Percentiles rank a stretch among this genome's conserved stretches.
Evolutionary conservation across 2,888 invertebrate species (phyloP).

Genomic region (Lissocephala sabroskyi): DNA sequence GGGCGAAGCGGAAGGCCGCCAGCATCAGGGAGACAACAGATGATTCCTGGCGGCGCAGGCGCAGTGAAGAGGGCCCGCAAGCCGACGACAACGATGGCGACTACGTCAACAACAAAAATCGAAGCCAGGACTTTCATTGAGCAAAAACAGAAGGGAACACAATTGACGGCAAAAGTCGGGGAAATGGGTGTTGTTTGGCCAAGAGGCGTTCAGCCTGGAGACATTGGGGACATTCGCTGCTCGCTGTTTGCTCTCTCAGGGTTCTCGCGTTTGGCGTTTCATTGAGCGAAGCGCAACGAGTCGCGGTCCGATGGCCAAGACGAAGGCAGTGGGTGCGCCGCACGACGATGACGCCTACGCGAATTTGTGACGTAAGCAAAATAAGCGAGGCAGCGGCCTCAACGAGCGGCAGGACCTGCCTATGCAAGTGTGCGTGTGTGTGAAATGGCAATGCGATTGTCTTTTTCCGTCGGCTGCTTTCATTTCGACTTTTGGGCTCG

Average conservation of each 20-base stretch:
- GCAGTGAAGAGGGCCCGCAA: conserved; percentile 19
- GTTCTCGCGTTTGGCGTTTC: conserved; percentile 10
- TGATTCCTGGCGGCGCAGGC: conserved; percentile 42
- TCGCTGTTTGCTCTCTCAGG: conserved; percentile 26
- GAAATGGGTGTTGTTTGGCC: conserved; percentile 40
- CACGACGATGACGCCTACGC: conserved; percentile 72
- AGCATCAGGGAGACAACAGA: conserved; percentile 41
- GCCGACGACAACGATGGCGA: conserved; percentile 26
- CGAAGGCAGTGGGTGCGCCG: conserved; percentile 68
- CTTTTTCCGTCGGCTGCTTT: conserved; percentile 28
- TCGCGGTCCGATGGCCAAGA: conserved; percentile 10
- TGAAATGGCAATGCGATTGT: background rate
- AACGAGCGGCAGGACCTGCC: background rate
- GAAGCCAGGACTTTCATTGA: conserved; percentile 60
- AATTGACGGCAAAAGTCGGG: conserved; percentile 32
- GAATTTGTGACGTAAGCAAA: conserved; percentile 72
- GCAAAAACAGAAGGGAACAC: conserved; percentile 32
- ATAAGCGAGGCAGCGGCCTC: conserved; percentile 25
- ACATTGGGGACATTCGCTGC: conserved; percentile 47
- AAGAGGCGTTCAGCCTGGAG: conserved; percentile 32
- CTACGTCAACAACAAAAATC: conserved; percentile 43
- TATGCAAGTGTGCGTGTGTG: background rate
- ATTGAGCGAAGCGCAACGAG: conserved; percentile 4
- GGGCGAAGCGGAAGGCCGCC: conserved; percentile 4
- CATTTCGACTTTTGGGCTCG: conserved; percentile 46